Conservation (phyloP, 2,888 invertebrate genomes). For the Ochlodes sylvanus region DNA sequence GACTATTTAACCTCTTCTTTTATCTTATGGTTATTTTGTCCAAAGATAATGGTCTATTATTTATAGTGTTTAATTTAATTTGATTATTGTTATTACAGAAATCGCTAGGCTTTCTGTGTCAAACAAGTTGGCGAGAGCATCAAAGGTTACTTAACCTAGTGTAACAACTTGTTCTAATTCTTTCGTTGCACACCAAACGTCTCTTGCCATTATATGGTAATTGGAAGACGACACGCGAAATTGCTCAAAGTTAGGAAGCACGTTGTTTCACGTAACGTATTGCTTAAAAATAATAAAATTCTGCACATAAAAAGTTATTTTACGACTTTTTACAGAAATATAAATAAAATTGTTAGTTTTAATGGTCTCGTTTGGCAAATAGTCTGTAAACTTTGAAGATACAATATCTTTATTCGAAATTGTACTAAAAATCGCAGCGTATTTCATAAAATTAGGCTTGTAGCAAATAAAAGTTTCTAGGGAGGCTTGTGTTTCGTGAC, state of each 20-base stretch:
- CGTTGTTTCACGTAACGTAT: constrained; percentile 8
- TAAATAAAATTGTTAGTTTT: too few relatives aligned
- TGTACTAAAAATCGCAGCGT: too few relatives aligned
- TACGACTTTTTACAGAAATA: too few relatives aligned
- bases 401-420: too few relatives aligned
- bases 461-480: too few relatives aligned
- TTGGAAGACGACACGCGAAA: constrained; percentile 67
- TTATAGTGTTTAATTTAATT: not conserved
- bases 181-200: constrained; percentile 55
- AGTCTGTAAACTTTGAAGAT: too few relatives aligned
- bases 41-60: not conserved
- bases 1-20: too few relatives aligned
- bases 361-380: too few relatives aligned
- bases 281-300: not conserved
- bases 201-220: constrained; percentile 70
- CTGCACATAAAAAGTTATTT: not conserved
- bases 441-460: too few relatives aligned
- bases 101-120: not conserved
- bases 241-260: constrained; percentile 59
- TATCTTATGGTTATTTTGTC: too few relatives aligned
- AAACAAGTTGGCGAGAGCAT: not conserved
- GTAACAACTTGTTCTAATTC: constrained; percentile 67
- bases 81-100: not conserved
- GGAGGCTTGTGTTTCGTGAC: too few relatives aligned
- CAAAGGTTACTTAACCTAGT: constrained; percentile 58